These are phyloP conservation scores for Pterobdella sp. DNA, from an alignment of 2,888 invertebrate genomes.

Conservation along the genomic window DNA sequence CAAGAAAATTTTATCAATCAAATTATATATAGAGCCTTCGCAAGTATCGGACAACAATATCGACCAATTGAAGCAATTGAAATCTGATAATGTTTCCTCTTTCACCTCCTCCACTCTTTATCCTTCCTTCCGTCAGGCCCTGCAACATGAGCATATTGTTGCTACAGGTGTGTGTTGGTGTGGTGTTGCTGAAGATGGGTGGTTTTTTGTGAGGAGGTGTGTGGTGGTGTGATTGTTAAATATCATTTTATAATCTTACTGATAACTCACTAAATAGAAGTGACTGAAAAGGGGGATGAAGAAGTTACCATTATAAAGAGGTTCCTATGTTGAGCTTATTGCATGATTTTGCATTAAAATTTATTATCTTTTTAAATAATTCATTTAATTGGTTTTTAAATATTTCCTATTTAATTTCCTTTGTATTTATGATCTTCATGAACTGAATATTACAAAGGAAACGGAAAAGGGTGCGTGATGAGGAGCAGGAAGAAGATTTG, in stretches of 20 bases:
- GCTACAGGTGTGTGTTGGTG: too few species aligned
- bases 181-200: not conserved
- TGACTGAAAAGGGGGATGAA: too few species aligned
- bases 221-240: not conserved
- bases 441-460: not conserved
- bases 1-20: too few species aligned
- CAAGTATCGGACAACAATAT: not conserved
- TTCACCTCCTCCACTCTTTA: not conserved
- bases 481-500: not conserved
- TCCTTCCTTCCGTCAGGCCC: not conserved
- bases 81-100: not conserved
- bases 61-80: not conserved
- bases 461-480: not conserved
- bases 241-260: not conserved
- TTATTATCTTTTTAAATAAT: not conserved
- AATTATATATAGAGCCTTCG: not conserved
- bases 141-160: too few species aligned
- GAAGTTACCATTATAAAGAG: too few species aligned
- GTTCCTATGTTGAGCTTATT: too few species aligned
- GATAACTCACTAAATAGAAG: too few species aligned
- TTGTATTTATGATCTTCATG: not conserved
- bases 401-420: not conserved
- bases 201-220: not conserved
- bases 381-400: not conserved
- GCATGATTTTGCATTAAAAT: too few species aligned